These are phyloP conservation scores for Sebastes paucispinis DNA, from an alignment of 2,797 vertebrate genomes.

Conservation along the genomic window DNA sequence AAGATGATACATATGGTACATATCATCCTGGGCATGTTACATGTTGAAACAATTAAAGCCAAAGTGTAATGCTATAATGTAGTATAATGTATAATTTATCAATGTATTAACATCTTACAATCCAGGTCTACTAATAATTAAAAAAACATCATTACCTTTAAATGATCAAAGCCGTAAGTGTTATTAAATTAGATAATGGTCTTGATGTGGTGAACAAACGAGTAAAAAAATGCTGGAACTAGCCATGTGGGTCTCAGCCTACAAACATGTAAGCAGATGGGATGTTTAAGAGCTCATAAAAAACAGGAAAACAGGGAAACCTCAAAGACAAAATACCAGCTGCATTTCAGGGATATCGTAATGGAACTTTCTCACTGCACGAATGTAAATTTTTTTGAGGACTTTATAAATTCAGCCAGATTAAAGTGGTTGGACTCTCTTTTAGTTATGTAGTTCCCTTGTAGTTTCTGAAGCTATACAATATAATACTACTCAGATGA, in stretches of 20 bases:
- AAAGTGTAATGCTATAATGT: background rate
- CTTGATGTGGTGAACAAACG: slow-evolving; percentile 7
- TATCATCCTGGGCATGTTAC: slow-evolving; percentile 57
- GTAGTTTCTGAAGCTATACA: background rate
- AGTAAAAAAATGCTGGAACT: slow-evolving; percentile 26
- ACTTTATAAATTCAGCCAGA: slow-evolving; percentile 13
- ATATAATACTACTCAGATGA: background rate
- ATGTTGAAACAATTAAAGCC: slow-evolving; percentile 27
- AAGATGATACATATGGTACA: slow-evolving; percentile 42
- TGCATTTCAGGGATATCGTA: slow-evolving; percentile 44
- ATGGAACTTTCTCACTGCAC: slow-evolving; percentile 62
- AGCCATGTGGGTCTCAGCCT: slow-evolving; percentile 13
- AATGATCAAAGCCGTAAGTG: background rate
- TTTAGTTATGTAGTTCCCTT: background rate
- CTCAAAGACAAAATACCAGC: slow-evolving; percentile 50
- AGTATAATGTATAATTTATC: background rate
- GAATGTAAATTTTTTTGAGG: slow-evolving; percentile 40
- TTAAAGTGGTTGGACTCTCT: slow-evolving; percentile 5
- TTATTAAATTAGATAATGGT: background rate
- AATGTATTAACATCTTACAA: background rate
- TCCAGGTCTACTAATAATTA: background rate
- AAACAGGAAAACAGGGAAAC: slow-evolving; percentile 39
- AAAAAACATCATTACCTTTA: background rate
- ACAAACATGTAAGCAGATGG: slow-evolving; percentile 55
- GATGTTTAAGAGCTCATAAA: slow-evolving; percentile 69